These are phyloP conservation scores for Hyaena hyaena DNA, from an alignment of 2,113 vertebrate species.

Conservation along the genomic window DNA sequence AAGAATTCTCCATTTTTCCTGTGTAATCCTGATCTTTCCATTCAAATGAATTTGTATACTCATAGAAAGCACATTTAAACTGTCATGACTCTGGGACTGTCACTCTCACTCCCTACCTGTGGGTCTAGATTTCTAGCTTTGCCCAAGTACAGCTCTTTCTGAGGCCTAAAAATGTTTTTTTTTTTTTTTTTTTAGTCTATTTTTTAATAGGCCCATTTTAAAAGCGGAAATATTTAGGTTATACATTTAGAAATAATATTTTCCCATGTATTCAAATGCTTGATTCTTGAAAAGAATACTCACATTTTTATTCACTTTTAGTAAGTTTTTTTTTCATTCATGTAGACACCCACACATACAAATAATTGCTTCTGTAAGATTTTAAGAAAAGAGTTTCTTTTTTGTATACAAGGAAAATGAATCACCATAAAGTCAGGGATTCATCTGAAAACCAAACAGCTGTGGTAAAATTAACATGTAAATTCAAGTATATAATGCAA, in stretches of 20 bases:
- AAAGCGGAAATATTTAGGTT: slow-evolving; percentile 17
- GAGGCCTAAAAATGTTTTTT: not conserved
- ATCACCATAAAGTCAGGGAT: slow-evolving; percentile 60
- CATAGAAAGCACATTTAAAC: not conserved
- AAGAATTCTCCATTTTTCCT: not conserved
- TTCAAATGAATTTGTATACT: not conserved
- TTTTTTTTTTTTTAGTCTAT: too few species aligned
- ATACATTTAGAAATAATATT: slow-evolving; percentile 40
- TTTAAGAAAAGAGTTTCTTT: slow-evolving; percentile 67
- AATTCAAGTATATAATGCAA: slow-evolving; percentile 60
- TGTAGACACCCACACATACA: slow-evolving; percentile 46
- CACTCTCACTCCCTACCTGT: fast-evolving
- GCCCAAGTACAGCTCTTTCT: not conserved
- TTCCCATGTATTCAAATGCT: slow-evolving; percentile 54
- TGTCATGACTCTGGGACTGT: not conserved
- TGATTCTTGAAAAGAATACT: slow-evolving; percentile 11
- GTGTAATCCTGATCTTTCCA: not conserved
- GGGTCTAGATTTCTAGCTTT: not conserved
- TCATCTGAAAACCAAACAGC: slow-evolving; percentile 65
- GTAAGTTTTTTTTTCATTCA: slow-evolving; percentile 57
- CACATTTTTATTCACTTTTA: slow-evolving; percentile 56
- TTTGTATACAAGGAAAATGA: slow-evolving; percentile 68
- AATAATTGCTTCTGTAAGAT: slow-evolving; percentile 63
- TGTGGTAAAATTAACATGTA: slow-evolving; percentile 65
- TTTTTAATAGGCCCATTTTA: not conserved